Conservation (phyloP, 23 tunicate genomes). For the Pegea sp. region DNA sequence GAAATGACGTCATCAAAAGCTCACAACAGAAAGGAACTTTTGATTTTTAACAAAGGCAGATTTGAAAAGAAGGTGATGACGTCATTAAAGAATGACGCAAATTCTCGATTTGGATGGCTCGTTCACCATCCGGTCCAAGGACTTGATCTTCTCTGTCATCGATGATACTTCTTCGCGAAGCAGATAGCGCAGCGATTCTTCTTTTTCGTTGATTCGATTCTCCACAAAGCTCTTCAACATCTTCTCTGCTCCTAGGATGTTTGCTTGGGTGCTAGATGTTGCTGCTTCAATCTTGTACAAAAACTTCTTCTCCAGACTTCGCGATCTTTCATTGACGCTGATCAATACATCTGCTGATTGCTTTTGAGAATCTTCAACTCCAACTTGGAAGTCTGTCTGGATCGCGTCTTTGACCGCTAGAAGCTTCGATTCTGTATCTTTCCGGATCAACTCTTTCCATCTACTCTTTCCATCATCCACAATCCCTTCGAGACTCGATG, state of each 20-base stretch:
- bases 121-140: not conserved
- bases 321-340: conserved; percentile 29
- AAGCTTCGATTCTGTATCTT: conserved; percentile 20
- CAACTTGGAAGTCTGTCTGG: conserved; percentile 54
- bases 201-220: conserved; percentile 30
- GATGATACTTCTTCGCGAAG: not conserved
- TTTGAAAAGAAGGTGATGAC: too few species aligned
- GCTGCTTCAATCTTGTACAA: conserved; percentile 20
- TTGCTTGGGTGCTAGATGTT: conserved; percentile 8
- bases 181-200: conserved; percentile 2
- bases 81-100: too few species aligned
- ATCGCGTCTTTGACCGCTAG: conserved; percentile 40
- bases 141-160: not conserved
- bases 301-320: conserved; percentile 34
- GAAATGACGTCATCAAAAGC: too few species aligned
- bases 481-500: conserved; percentile 8
- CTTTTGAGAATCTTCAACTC: conserved; percentile 74
- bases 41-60: too few species aligned
- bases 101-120: not conserved
- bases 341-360: conserved; percentile 30
- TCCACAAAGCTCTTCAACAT: conserved; percentile 10
- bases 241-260: conserved; percentile 19
- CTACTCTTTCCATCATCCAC: conserved; percentile 21
- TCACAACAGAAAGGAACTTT: too few species aligned
- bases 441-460: conserved; percentile 48